phyloP scores from a whole-genome alignment of 1,140 invertebrate genomes.

The Hesperophylax magnus region DNA sequence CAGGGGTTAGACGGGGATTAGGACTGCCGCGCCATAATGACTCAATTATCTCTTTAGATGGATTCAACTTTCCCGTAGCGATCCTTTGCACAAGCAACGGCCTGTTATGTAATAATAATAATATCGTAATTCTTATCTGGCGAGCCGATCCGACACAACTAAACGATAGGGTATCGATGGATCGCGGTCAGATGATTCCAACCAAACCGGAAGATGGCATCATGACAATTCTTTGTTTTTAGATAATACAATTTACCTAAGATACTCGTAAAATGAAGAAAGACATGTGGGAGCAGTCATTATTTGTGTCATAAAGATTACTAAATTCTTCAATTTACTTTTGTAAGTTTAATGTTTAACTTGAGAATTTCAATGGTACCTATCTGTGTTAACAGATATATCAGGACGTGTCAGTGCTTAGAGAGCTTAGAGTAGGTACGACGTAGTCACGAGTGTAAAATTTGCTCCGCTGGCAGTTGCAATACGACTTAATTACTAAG shows the following conservation, averaged over 20 bases:
- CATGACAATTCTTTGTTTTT: background rate
- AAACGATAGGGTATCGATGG: conserved; percentile 47
- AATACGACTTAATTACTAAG: no score
- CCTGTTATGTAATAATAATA: conserved; percentile 54
- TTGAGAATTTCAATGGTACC: no score
- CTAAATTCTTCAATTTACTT: no score
- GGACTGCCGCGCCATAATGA: conserved; percentile 50
- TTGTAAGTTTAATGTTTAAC: no score
- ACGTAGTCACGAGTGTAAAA: no score
- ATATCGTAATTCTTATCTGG: conserved; percentile 57
- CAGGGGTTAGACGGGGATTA: background rate
- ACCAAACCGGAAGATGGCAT: conserved; percentile 14
- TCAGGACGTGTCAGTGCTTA: no score
- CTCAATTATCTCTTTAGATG: conserved; percentile 58
- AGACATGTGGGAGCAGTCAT: no score
- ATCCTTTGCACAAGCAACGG: conserved; percentile 4
- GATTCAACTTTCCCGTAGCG: conserved; percentile 37
- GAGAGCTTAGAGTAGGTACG: no score
- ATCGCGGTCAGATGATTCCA: conserved; percentile 16
- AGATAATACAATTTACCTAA: background rate
- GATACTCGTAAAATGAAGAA: no score
- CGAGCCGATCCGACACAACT: conserved; percentile 48
- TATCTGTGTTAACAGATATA: no score
- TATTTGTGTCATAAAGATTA: no score
- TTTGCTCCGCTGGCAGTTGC: no score